Evolutionary conservation across 37 sponge, comb jelly and placozoan genomes (phyloP), one percentile per base, ranked within the genome.

Genomic region (Oopsacas minuta): DNA sequence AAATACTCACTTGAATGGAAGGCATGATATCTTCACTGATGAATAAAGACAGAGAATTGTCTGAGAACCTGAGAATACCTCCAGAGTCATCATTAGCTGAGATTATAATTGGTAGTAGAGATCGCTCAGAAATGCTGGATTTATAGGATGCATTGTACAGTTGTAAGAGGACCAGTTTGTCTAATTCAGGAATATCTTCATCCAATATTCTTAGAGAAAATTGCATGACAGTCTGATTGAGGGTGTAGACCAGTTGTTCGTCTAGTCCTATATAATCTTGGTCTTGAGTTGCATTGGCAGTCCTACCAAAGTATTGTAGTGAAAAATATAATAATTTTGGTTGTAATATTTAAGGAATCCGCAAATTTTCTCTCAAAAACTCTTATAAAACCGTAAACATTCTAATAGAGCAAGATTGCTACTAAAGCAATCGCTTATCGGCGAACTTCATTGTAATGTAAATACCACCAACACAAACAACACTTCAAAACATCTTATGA

Each of bases 31-130:
- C 75, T 34, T 61, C 75, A 34, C 75, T 61, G 28, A 61, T 61
- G 30, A 25, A 10, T 5, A 61, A 34, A n/a, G 20, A 25, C 3
- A 61, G 75, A n/a, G 75, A 61, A 3, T 34, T 12, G 22, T 81
- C 86, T 35, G 36, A 36, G 32, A 85, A 85, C n/a, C 86, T 81
- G 39, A 85, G 37, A 36, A 85, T 85, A 10, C 86, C 86, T 12
- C 86, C 75, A 20, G 86, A 81, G 36, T 85, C 86, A 37, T 85
- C 86, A 83, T 82, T 85, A 37, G 81, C 81, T 34, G 20, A n/a
- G 32, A 61, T 34, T 32, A 61, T 61, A n/a, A 61, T 34, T 20
- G 75, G 30, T 5, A 61, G 20, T 5, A 61, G 75, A n/a, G 7
- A 61, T n/a, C 5, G 20, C 22, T 32, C 75, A 12, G 75, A 61